Percentiles rank a stretch among this genome's conserved stretches.
Conservation (phyloP, 2,888 invertebrate genomes). For the Drosophila melanocephala region DNA sequence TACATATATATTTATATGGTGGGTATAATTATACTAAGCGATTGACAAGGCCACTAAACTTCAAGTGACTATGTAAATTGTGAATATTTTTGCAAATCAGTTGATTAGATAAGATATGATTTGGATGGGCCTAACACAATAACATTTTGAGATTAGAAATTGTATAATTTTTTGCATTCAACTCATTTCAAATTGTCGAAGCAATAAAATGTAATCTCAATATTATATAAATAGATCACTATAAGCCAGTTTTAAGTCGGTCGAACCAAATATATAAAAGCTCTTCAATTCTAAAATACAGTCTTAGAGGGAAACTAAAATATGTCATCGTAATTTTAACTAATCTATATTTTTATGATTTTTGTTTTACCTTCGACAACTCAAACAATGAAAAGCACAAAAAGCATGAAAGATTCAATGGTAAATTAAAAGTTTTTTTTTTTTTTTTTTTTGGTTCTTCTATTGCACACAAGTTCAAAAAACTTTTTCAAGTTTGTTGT, state of each 20-base stretch:
- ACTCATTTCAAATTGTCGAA: background rate
- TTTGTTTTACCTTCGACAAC: constrained; percentile 37
- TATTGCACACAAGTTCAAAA: constrained; percentile 62
- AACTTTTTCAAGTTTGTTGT: constrained; percentile 60
- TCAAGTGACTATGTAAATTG: constrained; percentile 19
- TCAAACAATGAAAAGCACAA: constrained; percentile 20
- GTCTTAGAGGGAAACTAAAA: background rate
- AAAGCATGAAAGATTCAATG: constrained; percentile 40
- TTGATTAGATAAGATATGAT: constrained; percentile 18
- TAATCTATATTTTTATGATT: constrained; percentile 8
- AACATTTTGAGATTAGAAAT: background rate
- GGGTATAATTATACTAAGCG: background rate
- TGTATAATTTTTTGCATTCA: background rate
- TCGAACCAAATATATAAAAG: background rate
- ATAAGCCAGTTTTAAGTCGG: background rate
- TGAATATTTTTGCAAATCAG: constrained; percentile 9
- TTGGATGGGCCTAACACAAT: constrained; percentile 23
- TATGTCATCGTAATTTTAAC: background rate
- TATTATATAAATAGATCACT: background rate
- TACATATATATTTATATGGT: background rate
- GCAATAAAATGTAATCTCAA: background rate
- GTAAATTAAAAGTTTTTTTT: constrained; percentile 16
- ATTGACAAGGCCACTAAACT: constrained; percentile 1
- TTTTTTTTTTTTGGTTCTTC: background rate
- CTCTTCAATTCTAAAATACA: background rate